Conservation (phyloP, 2,888 invertebrate genomes). For the Patella depressa region DNA sequence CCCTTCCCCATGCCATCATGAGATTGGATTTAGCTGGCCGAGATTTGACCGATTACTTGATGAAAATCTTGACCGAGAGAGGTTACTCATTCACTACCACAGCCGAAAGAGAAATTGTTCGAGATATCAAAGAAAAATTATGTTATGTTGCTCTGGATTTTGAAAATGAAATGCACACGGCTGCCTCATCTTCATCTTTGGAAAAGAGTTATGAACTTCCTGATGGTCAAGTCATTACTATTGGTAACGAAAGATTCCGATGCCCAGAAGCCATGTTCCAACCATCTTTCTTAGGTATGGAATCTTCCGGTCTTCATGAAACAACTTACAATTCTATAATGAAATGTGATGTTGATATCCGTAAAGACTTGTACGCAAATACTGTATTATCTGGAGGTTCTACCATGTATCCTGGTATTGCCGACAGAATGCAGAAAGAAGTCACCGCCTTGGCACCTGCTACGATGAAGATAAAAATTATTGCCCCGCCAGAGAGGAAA, state of each 20-base stretch:
- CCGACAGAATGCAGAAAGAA: constrained; percentile 57
- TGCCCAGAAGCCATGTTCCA: constrained; percentile 59
- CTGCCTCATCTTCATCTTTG: constrained; percentile 88
- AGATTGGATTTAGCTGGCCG: constrained; percentile 57
- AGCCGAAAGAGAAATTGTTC: constrained; percentile 93
- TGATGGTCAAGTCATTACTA: constrained; percentile 68
- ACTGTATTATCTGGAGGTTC: constrained; percentile 62
- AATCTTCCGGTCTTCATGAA: constrained; percentile 61
- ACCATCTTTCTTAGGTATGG: constrained; percentile 67
- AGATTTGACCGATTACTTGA: constrained; percentile 58
- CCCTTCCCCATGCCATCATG: constrained; percentile 57
- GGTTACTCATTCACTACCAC: constrained; percentile 72
- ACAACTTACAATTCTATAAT: constrained; percentile 56
- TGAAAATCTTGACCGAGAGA: constrained; percentile 74
- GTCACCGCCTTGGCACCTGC: constrained; percentile 52
- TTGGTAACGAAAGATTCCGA: constrained; percentile 66
- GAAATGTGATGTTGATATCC: constrained; percentile 57
- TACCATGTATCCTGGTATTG: constrained; percentile 65
- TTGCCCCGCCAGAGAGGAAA: constrained; percentile 54
- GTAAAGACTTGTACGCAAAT: constrained; percentile 58
- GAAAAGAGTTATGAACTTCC: constrained; percentile 84
- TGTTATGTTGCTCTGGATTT: constrained; percentile 88
- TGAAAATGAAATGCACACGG: constrained; percentile 95
- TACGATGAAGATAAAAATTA: constrained; percentile 57
- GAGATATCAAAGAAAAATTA: constrained; percentile 95